These are phyloP conservation scores for Platichthys flesus DNA, from an alignment of 2,113 vertebrate genomes.

Conservation along the genomic window DNA sequence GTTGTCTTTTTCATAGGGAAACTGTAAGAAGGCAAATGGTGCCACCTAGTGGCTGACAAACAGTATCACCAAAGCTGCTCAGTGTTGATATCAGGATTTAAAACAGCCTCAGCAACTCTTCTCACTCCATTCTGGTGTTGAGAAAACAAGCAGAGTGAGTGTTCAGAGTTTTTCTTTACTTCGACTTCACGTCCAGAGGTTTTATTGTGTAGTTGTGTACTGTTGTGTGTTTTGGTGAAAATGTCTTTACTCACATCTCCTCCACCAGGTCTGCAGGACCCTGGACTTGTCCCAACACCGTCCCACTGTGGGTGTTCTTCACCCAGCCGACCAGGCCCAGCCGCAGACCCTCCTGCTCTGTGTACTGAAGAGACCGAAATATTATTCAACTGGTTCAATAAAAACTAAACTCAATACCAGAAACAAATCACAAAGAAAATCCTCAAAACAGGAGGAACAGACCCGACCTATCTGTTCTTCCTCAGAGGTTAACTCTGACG, in stretches of 20 bases:
- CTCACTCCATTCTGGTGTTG: background rate
- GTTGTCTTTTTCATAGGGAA: no score
- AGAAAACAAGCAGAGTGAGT: no score
- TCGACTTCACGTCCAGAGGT: background rate
- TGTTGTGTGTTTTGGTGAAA: background rate
- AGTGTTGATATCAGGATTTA: no score
- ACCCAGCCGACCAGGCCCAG: constrained; percentile 94
- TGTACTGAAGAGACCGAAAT: constrained; percentile 81
- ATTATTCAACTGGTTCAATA: no score
- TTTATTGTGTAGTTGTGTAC: background rate
- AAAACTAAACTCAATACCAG: no score
- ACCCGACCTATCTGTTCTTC: no score
- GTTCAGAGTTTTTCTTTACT: no score
- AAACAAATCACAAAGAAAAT: no score
- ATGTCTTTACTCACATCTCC: constrained; percentile 87
- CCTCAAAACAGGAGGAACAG: no score
- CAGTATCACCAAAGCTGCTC: background rate
- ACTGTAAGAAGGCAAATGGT: background rate
- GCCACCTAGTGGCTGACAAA: constrained; percentile 39
- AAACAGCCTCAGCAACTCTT: no score
- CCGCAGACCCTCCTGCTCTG: constrained; percentile 88
- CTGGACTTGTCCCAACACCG: constrained; percentile 91
- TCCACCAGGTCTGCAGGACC: constrained; percentile 87
- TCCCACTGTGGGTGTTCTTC: constrained; percentile 89
- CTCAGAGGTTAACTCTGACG: no score